These are phyloP conservation scores for Thymelicus lineola DNA, from an alignment of 2,888 invertebrate species.

Conservation along the genomic window DNA sequence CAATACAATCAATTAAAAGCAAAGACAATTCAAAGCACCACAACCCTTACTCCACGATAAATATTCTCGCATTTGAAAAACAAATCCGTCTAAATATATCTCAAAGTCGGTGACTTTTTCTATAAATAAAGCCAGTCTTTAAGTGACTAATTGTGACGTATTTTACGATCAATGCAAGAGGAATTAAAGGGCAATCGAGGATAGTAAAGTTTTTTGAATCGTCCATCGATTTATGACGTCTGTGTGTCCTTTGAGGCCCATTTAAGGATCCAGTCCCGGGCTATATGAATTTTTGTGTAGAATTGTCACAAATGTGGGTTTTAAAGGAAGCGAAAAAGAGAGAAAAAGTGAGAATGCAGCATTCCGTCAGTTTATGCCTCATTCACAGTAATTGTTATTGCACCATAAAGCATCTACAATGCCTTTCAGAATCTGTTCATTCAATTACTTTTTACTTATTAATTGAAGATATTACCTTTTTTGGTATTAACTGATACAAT, in stretches of 20 bases:
- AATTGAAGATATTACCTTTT: slow-evolving; percentile 31
- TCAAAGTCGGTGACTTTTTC: slow-evolving; percentile 58
- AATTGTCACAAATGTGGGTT: slow-evolving; percentile 56
- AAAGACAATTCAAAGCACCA: slow-evolving; percentile 19
- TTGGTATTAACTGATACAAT: slow-evolving; percentile 11
- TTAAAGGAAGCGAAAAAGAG: slow-evolving; percentile 56
- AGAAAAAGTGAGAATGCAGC: slow-evolving; percentile 53
- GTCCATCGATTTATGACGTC: slow-evolving; percentile 69
- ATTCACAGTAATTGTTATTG: slow-evolving; percentile 39
- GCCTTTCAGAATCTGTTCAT: slow-evolving; percentile 29
- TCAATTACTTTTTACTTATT: slow-evolving; percentile 37
- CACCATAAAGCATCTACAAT: slow-evolving; percentile 26
- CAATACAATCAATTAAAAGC: slow-evolving; percentile 3
- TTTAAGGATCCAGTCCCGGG: slow-evolving; percentile 61
- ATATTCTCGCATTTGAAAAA: slow-evolving; percentile 66
- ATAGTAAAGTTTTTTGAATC: slow-evolving; percentile 71
- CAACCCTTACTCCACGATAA: slow-evolving; percentile 51
- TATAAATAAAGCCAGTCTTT: slow-evolving; percentile 67
- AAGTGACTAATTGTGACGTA: slow-evolving; percentile 79
- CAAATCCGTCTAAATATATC: slow-evolving; percentile 61
- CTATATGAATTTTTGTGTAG: slow-evolving; percentile 56
- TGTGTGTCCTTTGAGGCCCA: slow-evolving; percentile 62
- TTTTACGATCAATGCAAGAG: slow-evolving; percentile 69
- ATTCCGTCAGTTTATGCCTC: slow-evolving; percentile 41
- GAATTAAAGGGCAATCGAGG: slow-evolving; percentile 73